These are phyloP conservation scores for Spialia ferax DNA, from an alignment of 2,888 invertebrate genomes.

Conservation along the genomic window DNA sequence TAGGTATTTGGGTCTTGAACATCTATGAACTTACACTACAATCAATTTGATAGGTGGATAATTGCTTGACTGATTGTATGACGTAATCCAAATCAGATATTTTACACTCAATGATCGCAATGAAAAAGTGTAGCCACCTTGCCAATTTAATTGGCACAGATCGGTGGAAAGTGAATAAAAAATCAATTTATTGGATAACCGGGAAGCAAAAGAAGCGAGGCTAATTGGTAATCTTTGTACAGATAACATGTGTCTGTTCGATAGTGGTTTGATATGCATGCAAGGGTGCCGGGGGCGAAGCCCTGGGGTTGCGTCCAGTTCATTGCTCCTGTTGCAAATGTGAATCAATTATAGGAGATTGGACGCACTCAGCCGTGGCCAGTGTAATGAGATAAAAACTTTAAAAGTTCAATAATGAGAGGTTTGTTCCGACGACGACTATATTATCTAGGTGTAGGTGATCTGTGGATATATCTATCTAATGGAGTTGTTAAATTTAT, in stretches of 20 bases:
- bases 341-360: constrained; percentile 47
- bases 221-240: constrained; percentile 13
- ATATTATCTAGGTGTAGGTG: too few species aligned
- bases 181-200: constrained; percentile 1
- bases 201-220: constrained; percentile 15
- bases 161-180: background rate
- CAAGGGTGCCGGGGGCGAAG: constrained; percentile 35
- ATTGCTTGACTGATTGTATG: background rate
- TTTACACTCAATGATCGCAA: too few species aligned
- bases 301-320: constrained; percentile 41
- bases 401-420: constrained; percentile 19
- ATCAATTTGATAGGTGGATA: too few species aligned
- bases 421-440: background rate
- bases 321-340: constrained; percentile 42
- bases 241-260: constrained; percentile 23
- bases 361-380: constrained; percentile 36
- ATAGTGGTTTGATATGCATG: constrained; percentile 36
- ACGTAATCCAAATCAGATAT: too few species aligned
- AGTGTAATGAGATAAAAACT: constrained; percentile 35
- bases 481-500: too few species aligned
- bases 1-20: too few species aligned
- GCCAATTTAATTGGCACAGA: too few species aligned
- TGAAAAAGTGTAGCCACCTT: too few species aligned
- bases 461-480: too few species aligned
- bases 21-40: too few species aligned